Percentiles rank a stretch among this genome's conserved stretches.
Evolutionary conservation across 2,113 vertebrate species (phyloP).

Genomic region (Accipiter virgatus): DNA sequence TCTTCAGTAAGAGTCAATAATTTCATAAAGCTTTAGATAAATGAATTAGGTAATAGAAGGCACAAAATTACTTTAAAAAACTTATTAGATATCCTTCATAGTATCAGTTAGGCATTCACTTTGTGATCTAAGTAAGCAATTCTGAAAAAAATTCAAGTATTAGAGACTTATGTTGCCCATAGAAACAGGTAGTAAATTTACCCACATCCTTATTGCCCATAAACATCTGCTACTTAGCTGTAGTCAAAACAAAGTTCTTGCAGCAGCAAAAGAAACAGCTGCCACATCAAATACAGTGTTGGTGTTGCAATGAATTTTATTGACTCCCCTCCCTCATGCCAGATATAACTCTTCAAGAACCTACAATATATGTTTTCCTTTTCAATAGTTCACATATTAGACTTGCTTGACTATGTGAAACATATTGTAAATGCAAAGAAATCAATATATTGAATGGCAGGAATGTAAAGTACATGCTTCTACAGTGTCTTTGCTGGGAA

Average conservation of each 20-base stretch:
- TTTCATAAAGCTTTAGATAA: neutral
- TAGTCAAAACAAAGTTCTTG: slow-evolving; percentile 21
- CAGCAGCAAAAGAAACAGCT: neutral
- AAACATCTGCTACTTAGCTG: slow-evolving; percentile 5
- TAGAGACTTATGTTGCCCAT: neutral
- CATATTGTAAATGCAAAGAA: neutral
- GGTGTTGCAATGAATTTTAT: neutral
- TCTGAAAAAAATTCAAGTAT: neutral
- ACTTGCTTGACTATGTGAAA: neutral
- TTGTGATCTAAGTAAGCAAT: neutral
- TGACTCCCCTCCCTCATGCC: neutral
- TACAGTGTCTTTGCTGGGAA: neutral
- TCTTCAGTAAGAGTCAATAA: neutral
- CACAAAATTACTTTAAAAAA: neutral
- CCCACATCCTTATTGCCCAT: neutral
- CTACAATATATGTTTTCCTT: neutral
- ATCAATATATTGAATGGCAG: neutral
- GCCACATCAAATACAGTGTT: neutral
- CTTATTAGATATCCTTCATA: neutral
- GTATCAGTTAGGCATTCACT: neutral
- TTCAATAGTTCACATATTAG: slow-evolving; percentile 13
- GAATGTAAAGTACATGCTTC: neutral
- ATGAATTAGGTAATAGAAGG: neutral
- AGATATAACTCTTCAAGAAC: neutral
- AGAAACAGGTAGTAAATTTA: slow-evolving; percentile 11